Percentiles rank a stretch among this genome's conserved stretches.
Conservation (phyloP, 92 coral and sea anemone species). For the Plumapathes pennacea region DNA sequence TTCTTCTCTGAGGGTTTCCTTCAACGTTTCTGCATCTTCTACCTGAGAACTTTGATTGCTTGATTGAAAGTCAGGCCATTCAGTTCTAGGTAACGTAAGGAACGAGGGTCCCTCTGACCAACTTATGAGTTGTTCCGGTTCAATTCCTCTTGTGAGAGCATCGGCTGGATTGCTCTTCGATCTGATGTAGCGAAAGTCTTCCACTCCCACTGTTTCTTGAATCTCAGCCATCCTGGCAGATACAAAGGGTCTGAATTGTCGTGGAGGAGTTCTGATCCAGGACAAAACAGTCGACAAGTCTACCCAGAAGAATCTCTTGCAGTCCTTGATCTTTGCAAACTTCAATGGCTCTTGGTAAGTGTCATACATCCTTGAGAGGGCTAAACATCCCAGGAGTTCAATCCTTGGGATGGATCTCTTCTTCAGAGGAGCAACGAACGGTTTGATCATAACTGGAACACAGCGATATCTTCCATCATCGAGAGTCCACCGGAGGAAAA, state of each 20-base stretch:
- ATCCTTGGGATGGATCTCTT: constrained; percentile 52
- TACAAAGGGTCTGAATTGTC: constrained; percentile 28
- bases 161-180: constrained; percentile 57
- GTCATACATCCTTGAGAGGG: constrained; percentile 55
- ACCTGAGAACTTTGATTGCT: not conserved
- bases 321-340: constrained; percentile 16
- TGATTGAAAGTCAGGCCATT: constrained; percentile 36
- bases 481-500: constrained; percentile 52
- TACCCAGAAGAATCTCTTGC: constrained; percentile 45
- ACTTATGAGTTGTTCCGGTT: constrained; percentile 4
- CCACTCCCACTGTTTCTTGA: constrained; percentile 24
- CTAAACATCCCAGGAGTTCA: constrained; percentile 64
- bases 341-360: constrained; percentile 20
- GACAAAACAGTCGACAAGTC: constrained; percentile 48
- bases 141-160: constrained; percentile 42
- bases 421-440: constrained; percentile 59
- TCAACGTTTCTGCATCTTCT: not conserved
- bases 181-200: constrained; percentile 35
- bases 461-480: constrained; percentile 29
- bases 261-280: constrained; percentile 43
- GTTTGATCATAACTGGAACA: constrained; percentile 53
- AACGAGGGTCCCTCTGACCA: constrained; percentile 30
- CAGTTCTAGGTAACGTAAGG: constrained; percentile 23
- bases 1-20: constrained; percentile 3
- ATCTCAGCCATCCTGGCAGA: constrained; percentile 48